Percentiles rank a stretch among this genome's conserved stretches.
Evolutionary conservation across 2,797 vertebrate genomes (phyloP).

Genomic region (Falco biarmicus): DNA sequence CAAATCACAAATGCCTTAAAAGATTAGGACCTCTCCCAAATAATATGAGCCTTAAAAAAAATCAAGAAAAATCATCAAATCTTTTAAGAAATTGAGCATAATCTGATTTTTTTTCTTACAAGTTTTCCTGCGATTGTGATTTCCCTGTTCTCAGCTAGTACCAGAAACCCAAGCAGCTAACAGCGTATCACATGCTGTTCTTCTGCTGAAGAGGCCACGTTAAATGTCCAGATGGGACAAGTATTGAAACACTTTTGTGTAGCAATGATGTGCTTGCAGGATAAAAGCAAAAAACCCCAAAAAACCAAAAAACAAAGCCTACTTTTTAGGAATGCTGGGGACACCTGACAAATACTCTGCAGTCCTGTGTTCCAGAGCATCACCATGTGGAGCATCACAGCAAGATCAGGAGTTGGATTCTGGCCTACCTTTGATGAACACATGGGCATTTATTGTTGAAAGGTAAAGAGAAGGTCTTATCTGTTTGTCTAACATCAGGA

Average conservation of each 20-base stretch:
- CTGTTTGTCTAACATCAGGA: neutral
- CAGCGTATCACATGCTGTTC: neutral
- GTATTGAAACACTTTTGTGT: neutral
- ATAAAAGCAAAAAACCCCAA: neutral
- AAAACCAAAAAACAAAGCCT: neutral
- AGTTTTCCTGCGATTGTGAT: neutral
- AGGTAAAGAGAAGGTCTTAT: neutral
- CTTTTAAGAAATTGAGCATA: neutral
- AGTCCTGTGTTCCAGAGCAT: neutral
- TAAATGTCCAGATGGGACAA: neutral
- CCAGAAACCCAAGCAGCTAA: neutral
- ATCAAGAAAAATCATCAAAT: neutral
- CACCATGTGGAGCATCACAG: neutral
- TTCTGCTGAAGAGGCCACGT: neutral
- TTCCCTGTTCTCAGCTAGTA: neutral
- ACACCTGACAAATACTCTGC: neutral
- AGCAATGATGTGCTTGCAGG: neutral
- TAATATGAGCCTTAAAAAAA: neutral
- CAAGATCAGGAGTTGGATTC: neutral
- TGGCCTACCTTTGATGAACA: neutral
- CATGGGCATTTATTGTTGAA: neutral
- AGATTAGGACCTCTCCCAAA: neutral
- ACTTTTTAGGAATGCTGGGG: neutral
- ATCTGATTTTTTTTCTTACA: neutral
- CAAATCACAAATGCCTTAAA: neutral